These are phyloP conservation scores for Nilaparvata lugens DNA, from an alignment of 1,140 invertebrate species.

Conservation along the genomic window DNA sequence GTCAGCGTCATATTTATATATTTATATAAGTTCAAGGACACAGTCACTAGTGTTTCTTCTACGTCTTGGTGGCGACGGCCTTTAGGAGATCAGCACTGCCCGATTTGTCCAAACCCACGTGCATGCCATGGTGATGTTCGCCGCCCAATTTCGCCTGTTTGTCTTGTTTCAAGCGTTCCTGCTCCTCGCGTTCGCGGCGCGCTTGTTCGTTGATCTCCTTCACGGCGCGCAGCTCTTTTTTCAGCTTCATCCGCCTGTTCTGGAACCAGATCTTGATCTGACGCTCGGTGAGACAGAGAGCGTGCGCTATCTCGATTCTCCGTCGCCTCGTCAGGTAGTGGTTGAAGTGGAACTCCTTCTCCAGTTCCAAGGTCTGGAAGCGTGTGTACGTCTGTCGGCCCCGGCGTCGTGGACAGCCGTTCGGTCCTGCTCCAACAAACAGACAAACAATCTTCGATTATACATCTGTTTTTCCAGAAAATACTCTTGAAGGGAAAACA, in stretches of 20 bases:
- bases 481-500: too few species aligned
- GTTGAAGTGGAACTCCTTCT: conserved; percentile 99
- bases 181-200: conserved; percentile 78
- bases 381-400: conserved; percentile 94
- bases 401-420: conserved; percentile 86
- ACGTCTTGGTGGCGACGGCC: conserved; percentile 26
- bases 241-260: conserved; percentile 95
- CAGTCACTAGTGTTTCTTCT: conserved; percentile 11
- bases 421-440: conserved; percentile 62
- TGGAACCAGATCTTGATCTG: conserved; percentile 99
- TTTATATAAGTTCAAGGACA: too few species aligned
- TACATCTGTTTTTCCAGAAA: too few species aligned
- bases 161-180: conserved; percentile 82
- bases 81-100: conserved; percentile 27
- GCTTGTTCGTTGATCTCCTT: conserved; percentile 94
- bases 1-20: too few species aligned
- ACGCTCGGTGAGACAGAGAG: conserved; percentile 88
- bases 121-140: conserved; percentile 49
- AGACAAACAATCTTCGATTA: too few species aligned
- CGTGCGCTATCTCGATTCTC: conserved; percentile 94
- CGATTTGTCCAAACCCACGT: conserved; percentile 22
- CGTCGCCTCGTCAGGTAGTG: conserved; percentile 91
- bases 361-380: conserved; percentile 87
- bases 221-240: conserved; percentile 87
- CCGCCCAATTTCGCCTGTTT: conserved; percentile 67